phyloP scores from a whole-genome alignment of 2,797 vertebrate species.

The Chiroxiphia lanceolata region DNA sequence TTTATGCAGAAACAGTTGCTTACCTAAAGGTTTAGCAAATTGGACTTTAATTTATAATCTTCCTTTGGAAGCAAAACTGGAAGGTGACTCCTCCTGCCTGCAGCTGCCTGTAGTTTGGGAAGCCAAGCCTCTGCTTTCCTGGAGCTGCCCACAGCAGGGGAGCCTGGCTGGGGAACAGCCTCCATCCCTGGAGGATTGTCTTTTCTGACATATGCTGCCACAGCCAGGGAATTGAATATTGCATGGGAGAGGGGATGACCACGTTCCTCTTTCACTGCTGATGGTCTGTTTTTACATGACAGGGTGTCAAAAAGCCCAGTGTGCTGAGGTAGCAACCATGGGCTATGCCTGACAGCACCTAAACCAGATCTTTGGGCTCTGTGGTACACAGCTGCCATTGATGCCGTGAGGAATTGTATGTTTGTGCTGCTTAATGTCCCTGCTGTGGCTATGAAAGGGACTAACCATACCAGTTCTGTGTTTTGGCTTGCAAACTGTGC shows the following conservation, averaged over 20 bases:
- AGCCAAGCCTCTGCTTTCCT: background rate
- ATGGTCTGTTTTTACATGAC: background rate
- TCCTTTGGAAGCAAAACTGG: conserved; percentile 26
- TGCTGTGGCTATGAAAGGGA: background rate
- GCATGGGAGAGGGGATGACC: background rate
- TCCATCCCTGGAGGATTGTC: background rate
- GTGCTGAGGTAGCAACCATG: background rate
- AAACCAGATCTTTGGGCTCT: background rate
- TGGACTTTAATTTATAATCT: conserved; percentile 30
- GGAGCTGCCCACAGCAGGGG: background rate
- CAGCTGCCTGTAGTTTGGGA: background rate
- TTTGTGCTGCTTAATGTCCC: background rate
- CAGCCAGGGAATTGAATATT: background rate
- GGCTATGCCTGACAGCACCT: background rate
- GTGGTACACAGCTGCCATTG: background rate
- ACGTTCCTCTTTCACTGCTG: background rate
- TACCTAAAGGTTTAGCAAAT: conserved; percentile 45
- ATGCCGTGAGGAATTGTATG: fast-evolving
- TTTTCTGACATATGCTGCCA: background rate
- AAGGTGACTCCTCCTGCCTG: conserved; percentile 20
- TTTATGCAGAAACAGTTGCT: conserved; percentile 51
- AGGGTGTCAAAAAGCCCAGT: background rate
- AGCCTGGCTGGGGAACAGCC: background rate
- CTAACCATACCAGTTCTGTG: background rate
- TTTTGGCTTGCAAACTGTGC: background rate